Percentiles rank a stretch among this genome's conserved stretches.
Evolutionary conservation across 2,888 invertebrate species (phyloP).

Genomic region (Ligdia adustata): DNA sequence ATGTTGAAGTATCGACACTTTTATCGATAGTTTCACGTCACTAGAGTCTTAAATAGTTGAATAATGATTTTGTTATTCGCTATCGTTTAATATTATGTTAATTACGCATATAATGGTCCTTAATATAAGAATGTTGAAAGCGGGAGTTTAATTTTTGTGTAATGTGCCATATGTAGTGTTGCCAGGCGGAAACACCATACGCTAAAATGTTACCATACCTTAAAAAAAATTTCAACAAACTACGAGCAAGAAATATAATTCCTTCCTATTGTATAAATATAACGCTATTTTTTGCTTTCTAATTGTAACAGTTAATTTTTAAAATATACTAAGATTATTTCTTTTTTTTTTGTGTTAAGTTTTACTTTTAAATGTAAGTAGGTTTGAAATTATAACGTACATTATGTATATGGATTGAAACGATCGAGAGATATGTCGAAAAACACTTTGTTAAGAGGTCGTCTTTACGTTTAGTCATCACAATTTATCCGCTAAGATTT

Average conservation of each 20-base stretch:
- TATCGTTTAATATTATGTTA: conserved; percentile 49
- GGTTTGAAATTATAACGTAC: conserved; percentile 59
- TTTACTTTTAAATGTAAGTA: conserved; percentile 72
- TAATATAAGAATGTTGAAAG: conserved; percentile 74
- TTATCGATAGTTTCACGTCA: conserved; percentile 34
- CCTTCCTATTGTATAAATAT: conserved; percentile 72
- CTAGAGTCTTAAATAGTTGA: conserved; percentile 32
- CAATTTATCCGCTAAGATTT: neutral
- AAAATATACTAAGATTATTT: conserved; percentile 63
- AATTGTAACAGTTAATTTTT: conserved; percentile 70
- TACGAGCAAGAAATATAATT: conserved; percentile 55
- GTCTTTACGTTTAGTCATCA: conserved; percentile 9
- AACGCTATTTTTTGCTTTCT: conserved; percentile 75
- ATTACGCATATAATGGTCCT: conserved; percentile 62
- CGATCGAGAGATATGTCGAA: conserved; percentile 3
- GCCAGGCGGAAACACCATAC: conserved; percentile 77
- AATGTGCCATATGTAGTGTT: conserved; percentile 80
- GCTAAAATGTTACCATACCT: conserved; percentile 75
- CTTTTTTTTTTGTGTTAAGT: conserved; percentile 66
- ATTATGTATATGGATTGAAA: conserved; percentile 32
- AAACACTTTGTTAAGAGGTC: conserved; percentile 1
- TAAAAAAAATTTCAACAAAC: conserved; percentile 47
- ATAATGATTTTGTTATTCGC: conserved; percentile 44
- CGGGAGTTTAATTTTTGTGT: conserved; percentile 55
- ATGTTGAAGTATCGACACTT: neutral